Evolutionary conservation across 2,113 vertebrate genomes (phyloP).

Genomic region (Artemisiospiza belli): DNA sequence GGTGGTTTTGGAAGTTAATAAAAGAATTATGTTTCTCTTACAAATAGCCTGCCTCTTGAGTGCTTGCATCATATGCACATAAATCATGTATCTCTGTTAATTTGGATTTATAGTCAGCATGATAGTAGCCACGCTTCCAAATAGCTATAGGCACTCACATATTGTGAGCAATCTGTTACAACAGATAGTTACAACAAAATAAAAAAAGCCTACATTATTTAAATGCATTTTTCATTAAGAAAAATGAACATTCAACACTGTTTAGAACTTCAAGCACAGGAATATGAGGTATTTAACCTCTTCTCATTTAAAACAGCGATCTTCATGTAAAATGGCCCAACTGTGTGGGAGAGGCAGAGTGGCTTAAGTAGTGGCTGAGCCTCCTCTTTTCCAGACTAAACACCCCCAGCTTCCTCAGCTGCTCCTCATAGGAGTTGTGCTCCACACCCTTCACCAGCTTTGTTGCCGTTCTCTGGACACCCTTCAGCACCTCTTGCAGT

Average conservation of each 20-base stretch:
- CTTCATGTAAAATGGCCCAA: not conserved
- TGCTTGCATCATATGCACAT: not conserved
- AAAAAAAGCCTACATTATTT: not conserved
- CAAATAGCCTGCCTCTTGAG: not conserved
- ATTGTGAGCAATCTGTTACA: not conserved
- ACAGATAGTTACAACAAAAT: not conserved
- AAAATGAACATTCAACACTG: not conserved
- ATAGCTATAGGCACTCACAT: not conserved
- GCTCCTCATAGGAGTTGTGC: not conserved
- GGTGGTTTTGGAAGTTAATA: not conserved
- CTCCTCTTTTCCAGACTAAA: not conserved
- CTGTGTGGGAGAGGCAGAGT: not conserved
- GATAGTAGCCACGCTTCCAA: not conserved
- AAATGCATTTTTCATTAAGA: not conserved
- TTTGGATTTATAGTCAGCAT: not conserved
- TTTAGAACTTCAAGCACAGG: not conserved
- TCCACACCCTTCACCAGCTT: not conserved
- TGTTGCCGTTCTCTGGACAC: not conserved
- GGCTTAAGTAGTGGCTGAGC: not conserved
- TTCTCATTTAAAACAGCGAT: not conserved
- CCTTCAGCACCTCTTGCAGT: not conserved
- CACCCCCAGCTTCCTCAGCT: not conserved
- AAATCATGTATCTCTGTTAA: not conserved
- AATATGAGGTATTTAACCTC: not conserved
- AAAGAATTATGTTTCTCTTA: not conserved